These are phyloP conservation scores for Drosophila greeni DNA, from an alignment of 2,888 invertebrate genomes.

Conservation along the genomic window DNA sequence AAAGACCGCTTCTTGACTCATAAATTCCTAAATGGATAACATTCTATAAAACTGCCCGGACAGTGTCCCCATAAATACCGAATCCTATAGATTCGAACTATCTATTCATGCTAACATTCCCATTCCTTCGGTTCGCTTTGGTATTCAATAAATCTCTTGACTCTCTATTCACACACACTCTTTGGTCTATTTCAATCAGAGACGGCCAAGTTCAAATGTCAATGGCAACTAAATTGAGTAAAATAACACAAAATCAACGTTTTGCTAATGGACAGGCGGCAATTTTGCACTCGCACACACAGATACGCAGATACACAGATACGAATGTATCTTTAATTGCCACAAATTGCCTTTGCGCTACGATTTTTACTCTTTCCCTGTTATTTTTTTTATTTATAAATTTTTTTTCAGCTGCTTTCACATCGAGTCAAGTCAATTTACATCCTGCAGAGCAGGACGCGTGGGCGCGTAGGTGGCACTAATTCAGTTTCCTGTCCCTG, in stretches of 20 bases:
- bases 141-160: constrained; percentile 36
- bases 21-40: constrained; percentile 16
- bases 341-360: constrained; percentile 55
- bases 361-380: constrained; percentile 18
- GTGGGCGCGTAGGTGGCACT: constrained; percentile 36
- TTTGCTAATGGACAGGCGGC: constrained; percentile 62
- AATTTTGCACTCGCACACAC: constrained; percentile 54
- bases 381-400: not conserved
- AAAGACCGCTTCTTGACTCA: constrained; percentile 31
- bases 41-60: constrained; percentile 5
- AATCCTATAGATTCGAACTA: constrained; percentile 26
- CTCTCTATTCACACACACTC: constrained; percentile 12
- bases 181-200: constrained; percentile 47
- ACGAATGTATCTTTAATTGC: constrained; percentile 62
- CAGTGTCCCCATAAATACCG: constrained; percentile 11
- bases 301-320: constrained; percentile 16
- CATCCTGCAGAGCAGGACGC: constrained; percentile 36
- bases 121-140: constrained; percentile 6
- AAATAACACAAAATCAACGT: constrained; percentile 43
- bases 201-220: constrained; percentile 67
- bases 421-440: constrained; percentile 36
- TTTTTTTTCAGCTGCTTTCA: constrained; percentile 17
- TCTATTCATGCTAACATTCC: constrained; percentile 21
- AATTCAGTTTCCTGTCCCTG: constrained; percentile 42
- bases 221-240: constrained; percentile 66